Evolutionary conservation across 2,888 invertebrate species (phyloP), one percentile per base, ranked within the genome.

Genomic region (Sarcophaga subvicina): DNA sequence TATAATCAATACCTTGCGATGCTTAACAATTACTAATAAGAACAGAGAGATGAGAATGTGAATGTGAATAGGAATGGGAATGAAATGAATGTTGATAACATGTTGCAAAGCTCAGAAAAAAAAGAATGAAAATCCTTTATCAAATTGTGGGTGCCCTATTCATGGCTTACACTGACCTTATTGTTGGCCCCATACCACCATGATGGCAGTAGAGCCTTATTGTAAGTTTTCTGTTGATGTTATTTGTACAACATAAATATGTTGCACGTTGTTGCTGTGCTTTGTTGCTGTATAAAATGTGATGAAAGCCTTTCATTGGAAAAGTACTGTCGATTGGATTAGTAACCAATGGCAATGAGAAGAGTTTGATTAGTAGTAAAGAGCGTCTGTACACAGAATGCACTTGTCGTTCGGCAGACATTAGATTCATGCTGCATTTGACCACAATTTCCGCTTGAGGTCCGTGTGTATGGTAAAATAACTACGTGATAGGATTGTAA

Each of bases 401-500:
- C 37, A 37, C 37, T 37, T 37, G 37, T 37, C 37, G 37, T 37
- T 37, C 37, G 37, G 10, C 8, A 37, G 25, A 12, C 47, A 60
- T 45, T 45, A 1, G 45, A 60, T 73, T 67, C 37, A 67, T 66
- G 45, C 73, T 22, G 67, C 27, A 69, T 85, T 82, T 79, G 45
- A 63, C 66, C 79, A 80, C 76, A 82, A 76, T 80, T 72, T 71
- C 78, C 75, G 78, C 81, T 78, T 81, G 75, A 80, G 76, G 71
- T 66, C 60, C 49, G 49, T 60, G 27, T 70, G 45, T 47, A 73
- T 49, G 59, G 64, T 63, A 54, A 20, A 45, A 77, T 54, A 72
- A 37, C 67, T 70, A 84, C 79, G 85, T 85, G 85, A 82, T 54
- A 71, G 71, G 79, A 82, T 75, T 71, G 60, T 47, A 82, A 60